A percentile compares a stretch with the other conserved stretches of the same genome.
Evolutionary conservation across 2,113 vertebrate species (phyloP).

Genomic region (Coreoperca whiteheadi): DNA sequence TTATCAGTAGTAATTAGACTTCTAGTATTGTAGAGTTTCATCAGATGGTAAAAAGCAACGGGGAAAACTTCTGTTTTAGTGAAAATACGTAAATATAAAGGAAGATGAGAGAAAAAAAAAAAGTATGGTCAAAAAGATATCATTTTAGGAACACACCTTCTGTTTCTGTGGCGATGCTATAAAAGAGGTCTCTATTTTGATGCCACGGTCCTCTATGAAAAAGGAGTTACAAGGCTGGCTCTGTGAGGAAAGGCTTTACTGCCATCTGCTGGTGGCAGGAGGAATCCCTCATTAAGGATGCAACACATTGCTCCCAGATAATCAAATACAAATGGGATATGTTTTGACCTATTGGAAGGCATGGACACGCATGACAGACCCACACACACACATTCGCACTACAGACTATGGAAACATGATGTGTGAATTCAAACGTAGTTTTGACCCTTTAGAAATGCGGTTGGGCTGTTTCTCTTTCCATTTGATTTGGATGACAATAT

Average conservation of each 20-base stretch:
- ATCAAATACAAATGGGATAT: slow-evolving; percentile 64
- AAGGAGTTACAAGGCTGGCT: not conserved
- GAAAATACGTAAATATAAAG: not conserved
- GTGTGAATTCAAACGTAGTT: slow-evolving; percentile 3
- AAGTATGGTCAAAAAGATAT: not conserved
- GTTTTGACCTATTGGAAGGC: slow-evolving; percentile 56
- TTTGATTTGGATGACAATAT: not conserved
- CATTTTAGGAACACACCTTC: slow-evolving; percentile 34
- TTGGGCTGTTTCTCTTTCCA: not conserved
- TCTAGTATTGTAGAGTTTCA: not conserved
- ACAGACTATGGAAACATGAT: not conserved
- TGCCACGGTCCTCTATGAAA: not conserved
- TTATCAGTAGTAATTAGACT: not conserved
- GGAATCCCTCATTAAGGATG: slow-evolving; percentile 44
- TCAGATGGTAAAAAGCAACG: not conserved
- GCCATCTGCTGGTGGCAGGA: slow-evolving; percentile 74
- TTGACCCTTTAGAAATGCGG: not conserved
- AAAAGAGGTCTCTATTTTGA: slow-evolving; percentile 31
- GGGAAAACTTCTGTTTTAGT: not conserved
- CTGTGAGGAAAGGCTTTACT: slow-evolving; percentile 71
- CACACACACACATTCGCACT: not conserved
- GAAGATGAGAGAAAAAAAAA: not conserved
- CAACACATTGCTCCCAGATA: slow-evolving; percentile 42
- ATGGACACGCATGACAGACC: slow-evolving; percentile 4
- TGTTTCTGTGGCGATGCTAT: slow-evolving; percentile 15